Base-by-base conservation (phyloP, 2,888 invertebrate genomes). In the Ferrisia virgata region DNA sequence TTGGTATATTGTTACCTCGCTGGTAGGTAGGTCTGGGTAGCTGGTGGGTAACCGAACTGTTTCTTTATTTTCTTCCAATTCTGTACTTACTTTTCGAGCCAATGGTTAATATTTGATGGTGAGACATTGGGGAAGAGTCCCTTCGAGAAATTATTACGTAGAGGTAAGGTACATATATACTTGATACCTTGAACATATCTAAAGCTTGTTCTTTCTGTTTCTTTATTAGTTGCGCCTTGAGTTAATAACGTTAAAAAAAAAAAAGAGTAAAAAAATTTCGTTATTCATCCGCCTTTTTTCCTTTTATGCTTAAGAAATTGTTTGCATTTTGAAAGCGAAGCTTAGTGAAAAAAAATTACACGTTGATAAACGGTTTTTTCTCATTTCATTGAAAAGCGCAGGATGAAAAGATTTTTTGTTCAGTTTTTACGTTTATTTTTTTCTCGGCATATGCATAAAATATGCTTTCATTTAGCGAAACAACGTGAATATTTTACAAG, bases 311-410 rank as follows among this genome's bases (percentile, higher is more conserved):
- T 64, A 64, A 64, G 58, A 64, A 64, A 64, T 64, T 64, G 58
- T 64, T 64, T 64, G 58, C 58, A 64, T 64, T 64, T 64, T 28
- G 58, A 64, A 64, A 64, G 58, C 58, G 58, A 64, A 64, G 25
- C 58, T 25, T 11, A 22, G 53, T 13, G 47, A 47, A 64, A 64
- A n/a, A 53, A 64, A 64, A 64, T 64, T 25, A 22, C 58, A 25
- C 58, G 58, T 64, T 64, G 58, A 64, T 64, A 64, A 64, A 64
- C 58, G 58, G 58, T 64, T 64, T 64, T 64, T 64, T 64, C 58
- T 64, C 58, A 64, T 64, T 64, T 64, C 58, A 64, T 64, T 28
- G 58, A 64, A 64, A 64, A 25, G 58, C 28, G 25, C 58, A 11
- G 11, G 58, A 64, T 64, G 58, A 64, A 64, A 64, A 64, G 28